These are phyloP conservation scores for Menura novaehollandiae DNA, from an alignment of 2,113 vertebrate species.

Conservation along the genomic window DNA sequence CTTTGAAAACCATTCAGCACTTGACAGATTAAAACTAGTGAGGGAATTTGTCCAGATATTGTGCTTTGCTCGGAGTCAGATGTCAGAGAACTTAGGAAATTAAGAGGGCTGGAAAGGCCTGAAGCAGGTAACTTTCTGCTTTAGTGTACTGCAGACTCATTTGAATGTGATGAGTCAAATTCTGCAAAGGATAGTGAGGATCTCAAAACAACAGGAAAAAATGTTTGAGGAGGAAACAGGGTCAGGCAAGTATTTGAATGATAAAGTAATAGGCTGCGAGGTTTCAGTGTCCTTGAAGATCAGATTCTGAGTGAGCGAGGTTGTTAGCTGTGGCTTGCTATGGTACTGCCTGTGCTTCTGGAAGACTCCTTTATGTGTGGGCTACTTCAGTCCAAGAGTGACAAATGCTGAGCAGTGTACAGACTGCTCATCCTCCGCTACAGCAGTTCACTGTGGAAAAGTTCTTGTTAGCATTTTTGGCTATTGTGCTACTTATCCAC, in stretches of 20 bases:
- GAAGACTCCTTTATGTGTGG: neutral
- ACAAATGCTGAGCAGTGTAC: neutral
- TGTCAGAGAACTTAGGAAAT: neutral
- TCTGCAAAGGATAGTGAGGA: neutral
- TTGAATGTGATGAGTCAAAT: neutral
- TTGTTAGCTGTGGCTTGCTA: neutral
- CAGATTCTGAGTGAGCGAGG: neutral
- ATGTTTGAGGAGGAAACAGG: neutral
- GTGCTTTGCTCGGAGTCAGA: neutral
- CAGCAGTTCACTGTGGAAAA: neutral
- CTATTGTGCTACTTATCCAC: neutral
- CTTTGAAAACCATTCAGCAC: neutral
- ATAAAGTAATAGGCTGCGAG: neutral
- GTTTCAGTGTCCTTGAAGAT: neutral
- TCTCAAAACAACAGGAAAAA: neutral
- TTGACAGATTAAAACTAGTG: neutral
- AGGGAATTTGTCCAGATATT: neutral
- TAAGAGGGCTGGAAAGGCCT: neutral
- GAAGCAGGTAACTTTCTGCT: neutral
- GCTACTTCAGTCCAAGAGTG: neutral
- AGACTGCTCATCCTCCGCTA: neutral
- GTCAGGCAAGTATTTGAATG: neutral
- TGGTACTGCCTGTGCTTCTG: neutral
- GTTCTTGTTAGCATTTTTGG: neutral
- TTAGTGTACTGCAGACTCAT: neutral